Conservation (phyloP, 2,797 vertebrate species). For the Pangasius djambal region DNA sequence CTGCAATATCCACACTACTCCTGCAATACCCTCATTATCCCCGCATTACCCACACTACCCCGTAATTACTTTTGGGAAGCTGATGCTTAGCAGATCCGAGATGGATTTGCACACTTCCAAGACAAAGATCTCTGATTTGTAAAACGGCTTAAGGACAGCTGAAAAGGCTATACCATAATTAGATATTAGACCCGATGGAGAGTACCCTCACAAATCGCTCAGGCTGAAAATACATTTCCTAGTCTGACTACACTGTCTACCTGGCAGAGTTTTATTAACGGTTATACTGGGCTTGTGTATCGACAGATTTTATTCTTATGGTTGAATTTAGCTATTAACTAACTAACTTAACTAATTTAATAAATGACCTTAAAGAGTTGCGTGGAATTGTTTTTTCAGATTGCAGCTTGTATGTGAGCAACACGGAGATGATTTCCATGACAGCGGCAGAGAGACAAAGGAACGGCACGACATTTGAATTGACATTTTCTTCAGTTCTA, state of each 20-base stretch:
- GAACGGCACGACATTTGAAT: neutral
- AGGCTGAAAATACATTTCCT: neutral
- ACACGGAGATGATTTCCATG: neutral
- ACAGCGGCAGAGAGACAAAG: neutral
- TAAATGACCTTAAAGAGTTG: neutral
- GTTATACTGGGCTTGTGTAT: neutral
- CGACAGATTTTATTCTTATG: neutral
- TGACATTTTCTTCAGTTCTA: neutral
- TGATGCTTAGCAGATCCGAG: no score
- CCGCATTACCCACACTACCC: neutral
- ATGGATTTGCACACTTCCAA: no score
- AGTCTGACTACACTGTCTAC: neutral
- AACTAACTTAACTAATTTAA: no score
- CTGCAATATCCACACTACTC: neutral
- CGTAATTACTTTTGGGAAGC: no score
- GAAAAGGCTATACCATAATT: neutral
- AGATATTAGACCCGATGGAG: neutral
- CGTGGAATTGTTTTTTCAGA: no score
- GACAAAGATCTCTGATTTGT: neutral
- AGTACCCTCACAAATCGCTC: neutral
- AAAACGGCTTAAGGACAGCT: neutral
- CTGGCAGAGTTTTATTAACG: neutral
- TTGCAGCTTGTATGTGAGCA: neutral
- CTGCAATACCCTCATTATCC: neutral
- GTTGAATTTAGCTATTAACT: neutral